Evolutionary conservation across 2,113 vertebrate genomes (phyloP).

Genomic region (Columbina picui): DNA sequence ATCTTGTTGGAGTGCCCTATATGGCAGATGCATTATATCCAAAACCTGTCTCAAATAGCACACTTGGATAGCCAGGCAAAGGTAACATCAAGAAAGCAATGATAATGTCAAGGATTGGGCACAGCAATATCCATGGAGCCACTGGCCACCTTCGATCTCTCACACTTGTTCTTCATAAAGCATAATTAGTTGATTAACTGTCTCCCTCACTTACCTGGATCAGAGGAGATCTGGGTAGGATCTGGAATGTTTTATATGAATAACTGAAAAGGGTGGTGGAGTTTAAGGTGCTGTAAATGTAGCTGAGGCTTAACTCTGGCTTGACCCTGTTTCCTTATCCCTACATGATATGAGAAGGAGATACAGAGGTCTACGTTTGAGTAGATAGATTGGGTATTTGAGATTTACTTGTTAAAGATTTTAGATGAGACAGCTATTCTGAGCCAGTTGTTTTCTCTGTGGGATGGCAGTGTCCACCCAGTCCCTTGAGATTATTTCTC

Average conservation of each 20-base stretch:
- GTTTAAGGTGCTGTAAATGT: not conserved
- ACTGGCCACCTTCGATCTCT: not conserved
- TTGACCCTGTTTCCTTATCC: not conserved
- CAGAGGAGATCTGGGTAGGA: not conserved
- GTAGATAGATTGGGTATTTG: not conserved
- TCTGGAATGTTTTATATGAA: not conserved
- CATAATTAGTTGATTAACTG: not conserved
- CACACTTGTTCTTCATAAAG: accelerated
- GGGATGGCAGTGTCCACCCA: not conserved
- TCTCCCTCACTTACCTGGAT: not conserved
- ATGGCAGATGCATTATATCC: not conserved
- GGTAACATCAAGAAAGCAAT: not conserved
- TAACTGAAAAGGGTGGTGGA: not conserved
- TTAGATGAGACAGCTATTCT: not conserved
- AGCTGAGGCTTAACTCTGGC: not conserved
- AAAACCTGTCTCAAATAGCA: not conserved
- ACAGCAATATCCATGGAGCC: not conserved
- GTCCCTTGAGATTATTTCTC: not conserved
- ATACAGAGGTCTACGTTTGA: not conserved
- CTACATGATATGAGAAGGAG: not conserved
- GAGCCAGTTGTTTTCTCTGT: not conserved
- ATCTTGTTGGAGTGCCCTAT: not conserved
- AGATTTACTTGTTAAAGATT: not conserved
- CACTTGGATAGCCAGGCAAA: not conserved
- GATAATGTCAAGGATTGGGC: not conserved